A percentile compares a stretch with the other conserved stretches of the same genome.
Conservation (phyloP, 2,888 invertebrate species). For the Nysson spinosus region DNA sequence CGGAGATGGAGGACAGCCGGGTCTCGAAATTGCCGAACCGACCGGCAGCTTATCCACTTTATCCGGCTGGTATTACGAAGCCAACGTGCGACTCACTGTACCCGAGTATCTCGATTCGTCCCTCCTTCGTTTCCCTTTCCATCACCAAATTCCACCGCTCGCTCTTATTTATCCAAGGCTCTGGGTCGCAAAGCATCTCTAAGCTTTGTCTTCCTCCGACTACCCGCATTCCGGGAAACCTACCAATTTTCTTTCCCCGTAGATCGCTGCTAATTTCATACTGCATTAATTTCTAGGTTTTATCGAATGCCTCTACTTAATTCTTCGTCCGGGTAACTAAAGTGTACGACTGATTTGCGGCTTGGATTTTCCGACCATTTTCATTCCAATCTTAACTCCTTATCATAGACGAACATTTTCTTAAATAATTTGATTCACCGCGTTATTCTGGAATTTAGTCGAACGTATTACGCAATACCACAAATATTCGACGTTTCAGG, state of each 20-base stretch:
- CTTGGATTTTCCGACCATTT: too few species aligned
- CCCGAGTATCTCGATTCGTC: slow-evolving; percentile 33
- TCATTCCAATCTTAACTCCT: too few species aligned
- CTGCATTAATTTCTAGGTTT: slow-evolving; percentile 21
- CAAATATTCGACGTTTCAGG: too few species aligned
- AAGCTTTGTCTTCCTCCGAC: slow-evolving; percentile 28
- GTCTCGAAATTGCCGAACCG: slow-evolving; percentile 50
- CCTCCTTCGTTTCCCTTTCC: slow-evolving; percentile 20
- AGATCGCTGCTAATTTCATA: neutral
- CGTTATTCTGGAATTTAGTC: too few species aligned
- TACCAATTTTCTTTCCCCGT: neutral
- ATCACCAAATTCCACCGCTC: slow-evolving; percentile 37
- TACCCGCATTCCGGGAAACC: neutral
- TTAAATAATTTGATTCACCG: too few species aligned
- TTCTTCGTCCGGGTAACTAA: too few species aligned
- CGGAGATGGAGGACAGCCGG: slow-evolving; percentile 6
- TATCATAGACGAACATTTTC: too few species aligned
- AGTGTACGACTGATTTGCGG: too few species aligned
- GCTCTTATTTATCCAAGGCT: slow-evolving; percentile 45
- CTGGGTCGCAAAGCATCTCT: slow-evolving; percentile 34
- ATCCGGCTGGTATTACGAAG: slow-evolving; percentile 53
- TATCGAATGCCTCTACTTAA: neutral
- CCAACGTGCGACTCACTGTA: slow-evolving; percentile 50
- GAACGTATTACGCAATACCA: too few species aligned
- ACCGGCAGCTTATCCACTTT: slow-evolving; percentile 59